Conservation (phyloP, 2,113 vertebrate genomes). For the Puntigrus tetrazona region DNA sequence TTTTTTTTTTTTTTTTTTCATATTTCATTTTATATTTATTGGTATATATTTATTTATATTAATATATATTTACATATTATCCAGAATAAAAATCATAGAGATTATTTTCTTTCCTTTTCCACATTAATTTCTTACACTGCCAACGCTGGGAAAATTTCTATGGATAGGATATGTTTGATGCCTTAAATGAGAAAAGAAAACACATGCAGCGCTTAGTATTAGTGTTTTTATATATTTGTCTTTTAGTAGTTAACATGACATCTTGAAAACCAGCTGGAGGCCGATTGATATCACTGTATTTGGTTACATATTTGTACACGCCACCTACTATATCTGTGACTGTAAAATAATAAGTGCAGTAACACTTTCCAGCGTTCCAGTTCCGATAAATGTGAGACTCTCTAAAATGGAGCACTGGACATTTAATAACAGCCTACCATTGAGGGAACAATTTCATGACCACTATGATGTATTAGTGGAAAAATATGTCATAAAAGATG, state of each 20-base stretch:
- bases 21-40: too few relatives aligned
- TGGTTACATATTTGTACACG: slow-evolving; percentile 4
- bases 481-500: slow-evolving; percentile 31
- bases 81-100: too few relatives aligned
- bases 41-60: too few relatives aligned
- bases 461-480: slow-evolving; percentile 24
- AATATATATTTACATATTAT: too few relatives aligned
- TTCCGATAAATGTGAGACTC: neutral
- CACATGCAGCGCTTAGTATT: neutral
- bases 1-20: too few relatives aligned
- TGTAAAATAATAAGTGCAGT: slow-evolving; percentile 11
- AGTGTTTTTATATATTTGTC: neutral
- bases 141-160: too few relatives aligned
- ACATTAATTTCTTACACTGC: neutral
- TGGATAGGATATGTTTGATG: too few relatives aligned
- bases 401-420: slow-evolving; percentile 12
- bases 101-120: too few relatives aligned
- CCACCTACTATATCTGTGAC: neutral
- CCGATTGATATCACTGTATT: neutral
- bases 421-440: slow-evolving; percentile 28
- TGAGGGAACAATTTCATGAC: slow-evolving; percentile 20
- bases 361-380: neutral
- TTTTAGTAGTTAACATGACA: neutral
- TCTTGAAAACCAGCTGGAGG: neutral
- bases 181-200: neutral